These are phyloP conservation scores for Nyctibius bracteatus DNA, from an alignment of 2,113 vertebrate species.

Conservation along the genomic window DNA sequence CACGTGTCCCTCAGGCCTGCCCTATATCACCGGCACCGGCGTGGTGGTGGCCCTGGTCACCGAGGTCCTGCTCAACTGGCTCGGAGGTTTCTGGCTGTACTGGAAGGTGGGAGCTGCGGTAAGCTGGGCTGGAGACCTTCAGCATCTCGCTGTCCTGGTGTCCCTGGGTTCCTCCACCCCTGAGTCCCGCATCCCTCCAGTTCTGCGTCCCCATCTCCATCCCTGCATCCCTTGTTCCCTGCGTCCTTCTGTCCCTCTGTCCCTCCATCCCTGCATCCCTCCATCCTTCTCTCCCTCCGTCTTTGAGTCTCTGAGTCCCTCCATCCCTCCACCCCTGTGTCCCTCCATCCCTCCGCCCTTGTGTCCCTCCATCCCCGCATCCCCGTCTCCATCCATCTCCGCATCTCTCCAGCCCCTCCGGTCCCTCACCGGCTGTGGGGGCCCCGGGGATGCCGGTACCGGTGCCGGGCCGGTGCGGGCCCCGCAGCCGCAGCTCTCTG, in stretches of 20 bases:
- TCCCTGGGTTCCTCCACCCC: neutral
- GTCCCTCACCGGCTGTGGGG: neutral
- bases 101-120: conserved; percentile 37
- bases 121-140: neutral
- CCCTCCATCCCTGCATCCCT: neutral
- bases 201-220: neutral
- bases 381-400: neutral
- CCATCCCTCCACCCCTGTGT: no score
- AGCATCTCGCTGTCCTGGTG: neutral
- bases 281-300: neutral
- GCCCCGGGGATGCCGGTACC: neutral
- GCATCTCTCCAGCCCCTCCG: neutral
- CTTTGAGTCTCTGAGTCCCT: neutral
- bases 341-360: neutral
- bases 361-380: neutral
- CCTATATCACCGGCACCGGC: conserved; percentile 10
- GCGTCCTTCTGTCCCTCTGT: no score
- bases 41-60: conserved; percentile 37
- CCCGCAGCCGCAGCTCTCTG: neutral
- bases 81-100: conserved; percentile 38
- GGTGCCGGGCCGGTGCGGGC: neutral
- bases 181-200: no score
- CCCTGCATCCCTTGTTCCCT: neutral
- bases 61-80: conserved; percentile 27
- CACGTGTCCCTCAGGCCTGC: no score